Base-by-base conservation (phyloP, 2,113 vertebrate species). In the Electrona antarctica region DNA sequence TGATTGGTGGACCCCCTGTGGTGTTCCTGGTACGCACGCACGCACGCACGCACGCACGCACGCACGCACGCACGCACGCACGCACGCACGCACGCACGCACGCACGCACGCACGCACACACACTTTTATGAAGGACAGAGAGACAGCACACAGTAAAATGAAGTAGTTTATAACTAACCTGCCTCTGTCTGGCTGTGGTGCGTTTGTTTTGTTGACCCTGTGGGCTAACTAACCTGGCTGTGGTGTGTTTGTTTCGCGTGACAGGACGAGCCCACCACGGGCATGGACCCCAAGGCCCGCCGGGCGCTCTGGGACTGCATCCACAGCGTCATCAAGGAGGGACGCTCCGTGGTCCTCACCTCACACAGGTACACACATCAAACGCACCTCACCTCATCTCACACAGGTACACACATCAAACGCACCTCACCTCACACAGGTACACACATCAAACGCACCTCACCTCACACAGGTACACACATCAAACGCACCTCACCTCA, bases 351-450 rank as follows among this genome's bases (percentile, higher is more conserved):
- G 1, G 95, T 99, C 62, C 96, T 99, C 12, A 99, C 98, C 15
- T 99, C 97, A 56, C 98, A 99, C 81, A 99, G 98, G 98, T 41
- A 41, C 3, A 41, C 33, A 41, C 33, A 21, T 21, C 21, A 21
- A 21, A 21, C 21, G 21, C 21, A 21, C 21, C 21, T 21, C 21
- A 21, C 21, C 21, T 21, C 21, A 21, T 2, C 21, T 21, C 21
- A 21, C 21, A 21, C 21, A 21, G 21, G 21, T 21, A 21, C 21
- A 21, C 21, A 21, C 21, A 21, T 21, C 21, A 21, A n/a, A n/a
- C n/a, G n/a, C n/a, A n/a, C 62, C 96, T 99, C 12, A 99, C 98
- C 15, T 99, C 97, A 56, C 98, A 99, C 81, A 99, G 98, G 98
- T 41, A 41, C 3, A 41, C 33, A 41, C 33, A 21, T 21, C 21